Base-by-base conservation (phyloP, 2,797 vertebrate species). In the Loriculus beryllinus region DNA sequence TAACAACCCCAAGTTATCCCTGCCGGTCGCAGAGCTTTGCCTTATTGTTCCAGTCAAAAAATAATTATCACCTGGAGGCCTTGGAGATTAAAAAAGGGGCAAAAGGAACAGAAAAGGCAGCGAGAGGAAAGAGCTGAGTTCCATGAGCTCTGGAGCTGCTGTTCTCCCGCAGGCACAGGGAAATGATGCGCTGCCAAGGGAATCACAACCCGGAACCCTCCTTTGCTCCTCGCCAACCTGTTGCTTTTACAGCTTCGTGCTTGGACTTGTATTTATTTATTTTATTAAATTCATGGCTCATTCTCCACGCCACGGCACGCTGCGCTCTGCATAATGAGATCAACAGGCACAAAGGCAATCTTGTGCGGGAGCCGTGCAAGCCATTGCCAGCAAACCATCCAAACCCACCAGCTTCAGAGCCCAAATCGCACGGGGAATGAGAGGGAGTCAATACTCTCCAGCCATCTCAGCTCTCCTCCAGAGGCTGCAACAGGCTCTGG, bases 31-130 rank as follows among this genome's bases (percentile, higher is more conserved):
- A 20, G 28, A 89, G 93, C 88, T 95, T 56, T 45, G 90, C 95
- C 96, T 94, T 95, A 97, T 96, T 93, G 92, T 92, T 95, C 87
- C 86, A 74, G 78, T 93, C 90, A 85, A 89, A 93, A 95, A 93
- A 92, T 92, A 97, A 96, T 96, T 92, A 86, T 48, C 12, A 9
- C 94, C 90, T 68, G 1, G 43, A 91, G 95, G 96, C 64, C 90
- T 14, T 21, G n/a, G 65, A 88, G 94, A 92, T 25, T 20, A 48
- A 93, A 37, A 78, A 57, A 62, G 21, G 23, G 40, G 47, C 25
- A 10, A 67, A 82, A 72, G 71, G 72, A 85, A 21, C 40, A 80
- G 76, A 1, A 21, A 56, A 87, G 52, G 45, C 74, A 33, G 49
- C 1, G 12, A 54, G 68, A 91, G 64, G 56, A 80, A 93, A 59